Base-by-base conservation (phyloP, 2,797 vertebrate genomes). In the Pseudochirops corinnae region DNA sequence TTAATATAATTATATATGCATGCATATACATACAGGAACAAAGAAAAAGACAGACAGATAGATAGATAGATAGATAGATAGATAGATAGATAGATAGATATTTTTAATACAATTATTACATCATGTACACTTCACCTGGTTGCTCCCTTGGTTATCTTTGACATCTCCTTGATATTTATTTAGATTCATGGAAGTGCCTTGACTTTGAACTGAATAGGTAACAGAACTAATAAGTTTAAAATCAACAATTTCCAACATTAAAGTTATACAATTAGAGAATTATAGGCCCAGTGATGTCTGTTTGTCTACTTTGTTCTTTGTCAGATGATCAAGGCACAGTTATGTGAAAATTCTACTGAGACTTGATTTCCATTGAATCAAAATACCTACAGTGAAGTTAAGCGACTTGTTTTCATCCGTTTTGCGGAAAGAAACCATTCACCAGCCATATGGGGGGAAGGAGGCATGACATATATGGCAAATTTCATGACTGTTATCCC, bases 81-180 rank as follows among this genome's bases (percentile, higher is more conserved):
- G 7, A 11, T 29, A 29, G 58, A 62, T 33, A 62, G 57, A 58
- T 29, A 33, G 60, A 62, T 31, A 60, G 28, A 58, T 29, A 52
- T 98, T 98, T 97, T 95, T 93, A 97, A 98, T 98, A 98, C 98
- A 98, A 96, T 98, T 99, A 98, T 98, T 97, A 98, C 98, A 98
- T 98, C 96, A 97, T 94, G 96, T 94, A 97, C 92, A 96, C 96
- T 97, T 98, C 97, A 98, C 98, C 98, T 98, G 98, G 95, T 98
- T 97, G 97, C 96, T 98, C 96, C 96, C 96, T 98, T 97, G 93
- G 97, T 98, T 98, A 98, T 98, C 98, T 98, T 98, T 98, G 98
- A 98, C 97, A 97, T 97, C 97, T 97, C 96, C 97, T 98, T 98
- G 98, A 98, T 98, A 98, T 98, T 99, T 98, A 98, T 98, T 98